Percentiles rank a stretch among this genome's conserved stretches.
Conservation (phyloP, 2,113 vertebrate species). For the Pseudonaja textilis region DNA sequence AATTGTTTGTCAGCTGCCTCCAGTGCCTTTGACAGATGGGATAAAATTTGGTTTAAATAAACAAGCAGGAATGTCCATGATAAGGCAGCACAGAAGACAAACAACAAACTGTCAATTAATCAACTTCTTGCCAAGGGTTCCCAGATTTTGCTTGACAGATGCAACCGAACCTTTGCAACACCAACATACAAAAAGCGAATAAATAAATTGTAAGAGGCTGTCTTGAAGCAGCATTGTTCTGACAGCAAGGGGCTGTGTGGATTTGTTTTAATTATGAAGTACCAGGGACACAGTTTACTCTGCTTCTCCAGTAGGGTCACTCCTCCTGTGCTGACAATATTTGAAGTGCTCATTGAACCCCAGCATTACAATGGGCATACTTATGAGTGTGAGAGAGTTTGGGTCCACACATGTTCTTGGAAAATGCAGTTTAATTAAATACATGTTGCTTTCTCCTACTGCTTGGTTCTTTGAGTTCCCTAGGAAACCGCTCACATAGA, state of each 20-base stretch:
- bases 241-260: slow-evolving; percentile 43
- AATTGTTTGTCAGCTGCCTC: not conserved
- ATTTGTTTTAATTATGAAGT: slow-evolving; percentile 52
- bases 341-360: slow-evolving; percentile 15
- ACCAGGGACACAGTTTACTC: slow-evolving; percentile 40
- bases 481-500: not conserved
- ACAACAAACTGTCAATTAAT: not conserved
- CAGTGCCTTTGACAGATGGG: not conserved
- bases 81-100: slow-evolving; percentile 17
- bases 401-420: not conserved
- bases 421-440: not conserved
- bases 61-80: slow-evolving; percentile 19
- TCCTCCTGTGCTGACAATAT: not conserved
- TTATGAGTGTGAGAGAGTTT: slow-evolving; percentile 2
- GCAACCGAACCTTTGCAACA: slow-evolving; percentile 30
- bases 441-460: not conserved
- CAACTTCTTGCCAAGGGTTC: slow-evolving; percentile 1
- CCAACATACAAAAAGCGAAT: slow-evolving; percentile 14
- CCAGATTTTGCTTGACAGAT: slow-evolving; percentile 20
- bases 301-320: slow-evolving; percentile 18
- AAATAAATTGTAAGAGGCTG: slow-evolving; percentile 43
- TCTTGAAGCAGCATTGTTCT: slow-evolving; percentile 38
- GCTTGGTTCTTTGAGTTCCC: slow-evolving; percentile 12
- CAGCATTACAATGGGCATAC: not conserved
- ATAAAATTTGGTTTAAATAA: not conserved